phyloP scores from a whole-genome alignment of 1,140 invertebrate species.

The Physella acuta region DNA sequence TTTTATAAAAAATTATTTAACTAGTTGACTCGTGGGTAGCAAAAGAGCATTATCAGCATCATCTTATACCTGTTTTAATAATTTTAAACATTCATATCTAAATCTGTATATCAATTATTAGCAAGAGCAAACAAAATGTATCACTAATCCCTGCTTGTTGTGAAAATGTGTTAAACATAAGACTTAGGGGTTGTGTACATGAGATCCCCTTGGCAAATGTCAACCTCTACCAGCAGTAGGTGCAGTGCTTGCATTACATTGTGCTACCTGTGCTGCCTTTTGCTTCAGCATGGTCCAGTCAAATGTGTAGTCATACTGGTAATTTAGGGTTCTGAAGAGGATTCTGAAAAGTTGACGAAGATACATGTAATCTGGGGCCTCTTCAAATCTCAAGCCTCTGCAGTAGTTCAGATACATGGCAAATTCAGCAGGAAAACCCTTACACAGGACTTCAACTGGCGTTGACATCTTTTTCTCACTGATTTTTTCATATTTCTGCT shows the following conservation, averaged over 20 bases:
- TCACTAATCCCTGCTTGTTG: neutral
- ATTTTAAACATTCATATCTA: no score
- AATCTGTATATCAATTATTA: no score
- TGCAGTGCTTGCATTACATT: slow-evolving; percentile 37
- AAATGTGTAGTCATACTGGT: slow-evolving; percentile 99
- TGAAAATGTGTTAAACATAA: neutral
- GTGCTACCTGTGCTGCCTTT: slow-evolving; percentile 64
- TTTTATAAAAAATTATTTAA: no score
- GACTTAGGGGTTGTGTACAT: neutral
- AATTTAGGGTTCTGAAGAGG: slow-evolving; percentile 97
- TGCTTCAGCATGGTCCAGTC: slow-evolving; percentile 99
- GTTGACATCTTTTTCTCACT: slow-evolving; percentile 98
- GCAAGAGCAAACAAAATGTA: neutral
- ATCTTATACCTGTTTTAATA: neutral
- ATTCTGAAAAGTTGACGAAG: slow-evolving; percentile 96
- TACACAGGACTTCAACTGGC: slow-evolving; percentile 90
- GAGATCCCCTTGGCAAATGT: neutral
- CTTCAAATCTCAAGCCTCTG: slow-evolving; percentile 91
- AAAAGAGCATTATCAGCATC: no score
- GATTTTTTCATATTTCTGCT: slow-evolving; percentile 96
- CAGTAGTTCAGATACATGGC: slow-evolving; percentile 98
- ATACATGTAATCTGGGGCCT: slow-evolving; percentile 97
- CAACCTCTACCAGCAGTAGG: slow-evolving; percentile 38
- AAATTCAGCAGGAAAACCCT: slow-evolving; percentile 95
- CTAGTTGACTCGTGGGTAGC: no score